Conservation (phyloP, 2,888 invertebrate genomes). For the Drosophila mayaguana region DNA sequence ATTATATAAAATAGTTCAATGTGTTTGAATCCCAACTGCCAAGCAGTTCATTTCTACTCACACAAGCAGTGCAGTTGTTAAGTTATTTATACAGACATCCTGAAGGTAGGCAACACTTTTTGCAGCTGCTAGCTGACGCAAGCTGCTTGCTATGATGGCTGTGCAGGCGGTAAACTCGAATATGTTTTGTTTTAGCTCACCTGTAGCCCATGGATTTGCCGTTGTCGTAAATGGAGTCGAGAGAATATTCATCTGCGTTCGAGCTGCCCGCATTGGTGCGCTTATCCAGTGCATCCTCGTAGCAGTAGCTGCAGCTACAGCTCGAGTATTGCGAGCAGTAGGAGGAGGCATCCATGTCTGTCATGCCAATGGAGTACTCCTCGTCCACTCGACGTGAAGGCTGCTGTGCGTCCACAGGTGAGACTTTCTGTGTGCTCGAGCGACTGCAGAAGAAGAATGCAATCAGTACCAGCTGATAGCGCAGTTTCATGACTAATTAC, state of each 20-base stretch:
- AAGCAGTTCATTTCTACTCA: slow-evolving; percentile 5
- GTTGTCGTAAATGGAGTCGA: slow-evolving; percentile 74
- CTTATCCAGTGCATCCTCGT: slow-evolving; percentile 84
- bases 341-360: slow-evolving; percentile 84
- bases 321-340: slow-evolving; percentile 87
- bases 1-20: background rate
- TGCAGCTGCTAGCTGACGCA: background rate
- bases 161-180: background rate
- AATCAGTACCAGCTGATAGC: background rate
- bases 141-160: slow-evolving; percentile 25
- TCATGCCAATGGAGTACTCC: slow-evolving; percentile 78
- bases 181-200: slow-evolving; percentile 63
- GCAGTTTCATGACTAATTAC: slow-evolving; percentile 70
- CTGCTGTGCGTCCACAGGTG: slow-evolving; percentile 48
- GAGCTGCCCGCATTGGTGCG: slow-evolving; percentile 84
- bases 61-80: slow-evolving; percentile 8
- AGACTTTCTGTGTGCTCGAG: slow-evolving; percentile 31
- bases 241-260: slow-evolving; percentile 77
- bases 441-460: slow-evolving; percentile 34
- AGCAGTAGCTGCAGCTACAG: slow-evolving; percentile 88
- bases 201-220: slow-evolving; percentile 78
- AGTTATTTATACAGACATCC: background rate
- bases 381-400: slow-evolving; percentile 52
- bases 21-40: background rate
- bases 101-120: slow-evolving; percentile 36